A percentile compares a stretch with the other conserved stretches of the same genome.
These are phyloP conservation scores for Melinaea marsaeus DNA, from an alignment of 2,888 invertebrate genomes.

Conservation along the genomic window DNA sequence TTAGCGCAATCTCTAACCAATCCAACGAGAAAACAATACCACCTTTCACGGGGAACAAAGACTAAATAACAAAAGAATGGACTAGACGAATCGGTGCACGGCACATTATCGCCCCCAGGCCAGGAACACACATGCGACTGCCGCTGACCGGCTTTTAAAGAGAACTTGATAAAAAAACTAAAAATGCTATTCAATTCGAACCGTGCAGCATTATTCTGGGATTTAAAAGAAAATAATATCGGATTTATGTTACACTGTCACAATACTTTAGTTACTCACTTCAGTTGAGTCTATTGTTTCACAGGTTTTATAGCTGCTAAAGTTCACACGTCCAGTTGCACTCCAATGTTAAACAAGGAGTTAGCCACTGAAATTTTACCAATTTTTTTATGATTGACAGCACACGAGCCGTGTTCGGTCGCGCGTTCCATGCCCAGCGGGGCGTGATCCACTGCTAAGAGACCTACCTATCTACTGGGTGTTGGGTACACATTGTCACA, in stretches of 20 bases:
- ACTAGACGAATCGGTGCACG: constrained; percentile 64
- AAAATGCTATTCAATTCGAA: constrained; percentile 34
- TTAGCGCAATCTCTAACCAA: constrained; percentile 69
- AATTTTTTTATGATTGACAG: constrained; percentile 74
- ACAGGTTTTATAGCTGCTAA: constrained; percentile 38
- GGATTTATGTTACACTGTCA: constrained; percentile 29
- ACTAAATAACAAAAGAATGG: constrained; percentile 70
- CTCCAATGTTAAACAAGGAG: constrained; percentile 57
- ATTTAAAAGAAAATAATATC: constrained; percentile 38
- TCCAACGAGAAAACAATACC: constrained; percentile 70
- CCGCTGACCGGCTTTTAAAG: constrained; percentile 54
- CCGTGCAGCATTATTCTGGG: constrained; percentile 32
- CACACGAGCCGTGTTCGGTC: constrained; percentile 72
- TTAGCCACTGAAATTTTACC: constrained; percentile 62
- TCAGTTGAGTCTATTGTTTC: constrained; percentile 47
- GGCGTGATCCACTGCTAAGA: constrained; percentile 67
- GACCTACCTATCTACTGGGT: constrained; percentile 56
- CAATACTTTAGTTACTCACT: constrained; percentile 25
- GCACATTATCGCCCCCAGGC: constrained; percentile 50
- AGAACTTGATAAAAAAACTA: constrained; percentile 46
- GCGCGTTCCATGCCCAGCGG: constrained; percentile 68
- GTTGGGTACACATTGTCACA: constrained; percentile 57
- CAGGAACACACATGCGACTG: constrained; percentile 54
- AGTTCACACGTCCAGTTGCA: constrained; percentile 24
- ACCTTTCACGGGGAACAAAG: constrained; percentile 69